Conservation (phyloP, 92 coral and sea anemone genomes). For the Porites cylindrica region DNA sequence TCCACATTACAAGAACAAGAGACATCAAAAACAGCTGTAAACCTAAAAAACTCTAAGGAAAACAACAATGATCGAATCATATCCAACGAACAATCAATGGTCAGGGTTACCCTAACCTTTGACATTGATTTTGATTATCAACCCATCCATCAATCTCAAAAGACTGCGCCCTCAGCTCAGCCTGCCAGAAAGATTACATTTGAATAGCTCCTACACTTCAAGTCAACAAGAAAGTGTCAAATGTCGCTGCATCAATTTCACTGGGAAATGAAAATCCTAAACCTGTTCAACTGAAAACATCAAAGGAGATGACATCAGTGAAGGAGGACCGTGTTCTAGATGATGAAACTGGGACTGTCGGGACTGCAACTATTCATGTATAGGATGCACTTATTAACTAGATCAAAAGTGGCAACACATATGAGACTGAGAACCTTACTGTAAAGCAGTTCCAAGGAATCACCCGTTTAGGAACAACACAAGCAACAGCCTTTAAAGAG, state of each 20-base stretch:
- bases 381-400: slow-evolving; percentile 54
- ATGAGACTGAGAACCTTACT: slow-evolving; percentile 60
- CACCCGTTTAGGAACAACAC: slow-evolving; percentile 59
- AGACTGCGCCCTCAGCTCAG: too few relatives aligned
- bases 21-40: slow-evolving; percentile 51
- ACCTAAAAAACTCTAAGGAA: slow-evolving; percentile 42
- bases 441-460: slow-evolving; percentile 69
- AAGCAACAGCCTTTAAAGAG: slow-evolving; percentile 51
- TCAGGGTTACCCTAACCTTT: slow-evolving; percentile 47
- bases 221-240: slow-evolving; percentile 55
- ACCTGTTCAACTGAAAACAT: slow-evolving; percentile 31
- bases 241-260: slow-evolving; percentile 51
- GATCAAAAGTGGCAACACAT: slow-evolving; percentile 21
- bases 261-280: slow-evolving; percentile 28
- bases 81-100: slow-evolving; percentile 52
- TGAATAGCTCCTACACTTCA: slow-evolving; percentile 12
- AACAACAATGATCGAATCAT: slow-evolving; percentile 43
- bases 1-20: slow-evolving; percentile 30
- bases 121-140: not conserved
- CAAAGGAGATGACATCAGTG: slow-evolving; percentile 46
- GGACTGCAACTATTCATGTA: slow-evolving; percentile 64
- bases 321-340: slow-evolving; percentile 73
- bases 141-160: too few relatives aligned
- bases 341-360: slow-evolving; percentile 63
- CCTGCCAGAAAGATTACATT: too few relatives aligned